phyloP scores from a whole-genome alignment of 2,113 vertebrate species.

The Centrocercus urophasianus region DNA sequence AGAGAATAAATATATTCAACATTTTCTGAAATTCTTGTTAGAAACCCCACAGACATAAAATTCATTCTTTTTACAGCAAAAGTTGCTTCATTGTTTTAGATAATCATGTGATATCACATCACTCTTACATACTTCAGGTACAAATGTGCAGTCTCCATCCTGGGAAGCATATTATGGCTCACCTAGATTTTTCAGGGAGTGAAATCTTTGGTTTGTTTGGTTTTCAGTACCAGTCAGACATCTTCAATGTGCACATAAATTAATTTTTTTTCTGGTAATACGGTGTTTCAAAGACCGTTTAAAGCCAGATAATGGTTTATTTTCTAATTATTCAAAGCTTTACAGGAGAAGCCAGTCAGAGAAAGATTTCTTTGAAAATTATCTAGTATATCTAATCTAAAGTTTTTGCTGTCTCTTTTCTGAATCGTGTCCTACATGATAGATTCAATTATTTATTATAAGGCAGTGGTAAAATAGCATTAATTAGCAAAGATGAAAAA shows the following conservation, averaged over 20 bases:
- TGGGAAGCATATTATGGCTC: background rate
- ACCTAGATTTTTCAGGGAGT: background rate
- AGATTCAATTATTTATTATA: constrained; percentile 74
- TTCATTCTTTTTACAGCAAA: background rate
- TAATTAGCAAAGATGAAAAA: constrained; percentile 75
- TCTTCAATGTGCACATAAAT: background rate
- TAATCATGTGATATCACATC: background rate
- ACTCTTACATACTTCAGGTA: background rate
- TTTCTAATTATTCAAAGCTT: constrained; percentile 1
- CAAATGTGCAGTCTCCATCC: background rate
- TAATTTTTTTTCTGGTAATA: background rate
- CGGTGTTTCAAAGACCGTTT: background rate
- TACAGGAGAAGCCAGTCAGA: constrained; percentile 18
- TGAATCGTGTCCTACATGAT: constrained; percentile 65
- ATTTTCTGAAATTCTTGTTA: background rate
- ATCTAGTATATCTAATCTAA: constrained; percentile 21
- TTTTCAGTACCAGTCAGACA: background rate
- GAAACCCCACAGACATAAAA: background rate
- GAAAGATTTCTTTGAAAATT: constrained; percentile 33
- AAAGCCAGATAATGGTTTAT: constrained; percentile 16
- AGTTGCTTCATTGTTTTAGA: background rate
- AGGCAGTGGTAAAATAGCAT: constrained; percentile 67
- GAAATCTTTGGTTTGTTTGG: background rate
- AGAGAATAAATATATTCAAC: background rate
- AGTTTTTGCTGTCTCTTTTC: constrained; percentile 44